These are phyloP conservation scores for Trichonephila clavata DNA, from an alignment of 1,140 invertebrate species.

Conservation along the genomic window DNA sequence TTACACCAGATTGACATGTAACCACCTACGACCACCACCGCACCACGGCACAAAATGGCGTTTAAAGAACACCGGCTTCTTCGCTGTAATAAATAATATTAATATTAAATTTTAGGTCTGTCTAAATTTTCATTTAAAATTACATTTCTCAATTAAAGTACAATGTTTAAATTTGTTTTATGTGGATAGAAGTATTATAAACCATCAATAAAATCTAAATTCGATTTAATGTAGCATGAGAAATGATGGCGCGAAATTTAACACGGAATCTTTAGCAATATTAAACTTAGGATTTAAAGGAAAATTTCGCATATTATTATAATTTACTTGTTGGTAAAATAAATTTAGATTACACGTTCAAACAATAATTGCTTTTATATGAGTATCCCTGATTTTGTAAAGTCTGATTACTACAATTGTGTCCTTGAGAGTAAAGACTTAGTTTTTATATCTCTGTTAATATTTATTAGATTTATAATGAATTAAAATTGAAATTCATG, in stretches of 20 bases:
- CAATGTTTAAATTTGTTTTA: not conserved
- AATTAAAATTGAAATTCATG: too few species aligned
- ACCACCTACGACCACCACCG: constrained; percentile 76
- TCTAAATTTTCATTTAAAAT: not conserved
- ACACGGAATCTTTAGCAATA: not conserved
- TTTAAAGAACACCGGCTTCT: constrained; percentile 67
- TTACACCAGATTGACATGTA: constrained; percentile 74
- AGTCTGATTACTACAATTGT: too few species aligned
- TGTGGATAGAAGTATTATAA: not conserved
- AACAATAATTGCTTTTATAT: too few species aligned
- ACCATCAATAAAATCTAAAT: not conserved
- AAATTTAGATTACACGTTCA: too few species aligned
- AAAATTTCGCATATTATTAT: too few species aligned
- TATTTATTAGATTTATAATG: too few species aligned
- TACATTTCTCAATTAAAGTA: not conserved
- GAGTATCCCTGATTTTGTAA: too few species aligned
- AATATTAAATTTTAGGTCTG: not conserved
- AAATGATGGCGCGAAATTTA: not conserved
- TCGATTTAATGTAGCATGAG: not conserved
- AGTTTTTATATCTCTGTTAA: too few species aligned
- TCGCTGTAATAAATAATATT: constrained; percentile 50
- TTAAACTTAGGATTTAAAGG: too few species aligned
- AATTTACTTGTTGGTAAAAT: too few species aligned
- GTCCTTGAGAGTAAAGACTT: too few species aligned
- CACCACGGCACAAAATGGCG: constrained; percentile 76